phyloP scores from a whole-genome alignment of 2,888 invertebrate genomes.

The Quadroppia sp. region DNA sequence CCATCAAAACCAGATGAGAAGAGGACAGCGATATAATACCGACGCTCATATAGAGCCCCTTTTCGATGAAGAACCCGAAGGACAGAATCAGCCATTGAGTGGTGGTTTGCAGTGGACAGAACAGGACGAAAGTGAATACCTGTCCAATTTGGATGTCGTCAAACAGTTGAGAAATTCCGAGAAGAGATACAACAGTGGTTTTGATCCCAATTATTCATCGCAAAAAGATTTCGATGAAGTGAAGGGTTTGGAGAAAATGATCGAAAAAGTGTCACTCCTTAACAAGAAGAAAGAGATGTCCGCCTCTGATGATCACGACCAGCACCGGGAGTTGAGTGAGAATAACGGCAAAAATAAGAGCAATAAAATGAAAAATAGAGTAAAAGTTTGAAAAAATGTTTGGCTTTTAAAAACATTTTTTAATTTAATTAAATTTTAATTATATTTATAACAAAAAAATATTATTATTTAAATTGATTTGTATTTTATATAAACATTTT shows the following conservation, averaged over 20 bases:
- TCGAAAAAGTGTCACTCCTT: conserved; percentile 23
- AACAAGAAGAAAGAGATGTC: conserved; percentile 20
- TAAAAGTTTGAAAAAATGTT: too few relatives aligned
- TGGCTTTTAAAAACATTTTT: too few relatives aligned
- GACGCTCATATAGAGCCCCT: too few relatives aligned
- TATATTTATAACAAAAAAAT: too few relatives aligned
- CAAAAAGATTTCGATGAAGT: conserved; percentile 31
- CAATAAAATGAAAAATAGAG: too few relatives aligned
- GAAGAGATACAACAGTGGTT: conserved; percentile 5
- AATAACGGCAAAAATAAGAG: too few relatives aligned
- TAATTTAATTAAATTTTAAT: too few relatives aligned
- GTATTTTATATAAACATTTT: too few relatives aligned
- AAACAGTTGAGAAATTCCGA: conserved; percentile 19
- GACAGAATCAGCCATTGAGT: too few relatives aligned
- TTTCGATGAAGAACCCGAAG: background rate
- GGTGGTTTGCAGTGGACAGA: background rate
- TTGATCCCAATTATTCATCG: conserved; percentile 6
- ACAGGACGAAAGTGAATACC: background rate
- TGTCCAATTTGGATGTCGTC: conserved; percentile 26
- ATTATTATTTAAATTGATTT: too few relatives aligned
- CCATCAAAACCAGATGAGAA: background rate
- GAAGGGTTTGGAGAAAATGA: conserved; percentile 13
- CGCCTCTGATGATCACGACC: conserved; percentile 2
- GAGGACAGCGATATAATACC: conserved; percentile 20
- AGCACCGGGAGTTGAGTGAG: too few relatives aligned